phyloP scores from a whole-genome alignment of 2,113 vertebrate species.

The Pitta sordida region DNA sequence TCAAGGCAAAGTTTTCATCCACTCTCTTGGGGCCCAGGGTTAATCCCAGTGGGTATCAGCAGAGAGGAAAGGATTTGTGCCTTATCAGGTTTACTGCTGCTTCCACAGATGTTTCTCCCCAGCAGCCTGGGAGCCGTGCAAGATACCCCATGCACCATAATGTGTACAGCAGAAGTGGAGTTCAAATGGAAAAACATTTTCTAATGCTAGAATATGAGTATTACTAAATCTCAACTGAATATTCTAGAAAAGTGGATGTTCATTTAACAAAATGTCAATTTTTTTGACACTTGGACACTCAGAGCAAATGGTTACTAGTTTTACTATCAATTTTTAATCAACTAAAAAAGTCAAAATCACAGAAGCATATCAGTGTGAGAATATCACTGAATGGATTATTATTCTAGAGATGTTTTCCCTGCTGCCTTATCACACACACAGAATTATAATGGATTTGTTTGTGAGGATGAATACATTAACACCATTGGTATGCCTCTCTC shows the following conservation, averaged over 20 bases:
- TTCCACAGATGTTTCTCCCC: not conserved
- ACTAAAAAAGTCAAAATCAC: not conserved
- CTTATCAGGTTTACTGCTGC: not conserved
- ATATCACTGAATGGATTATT: not conserved
- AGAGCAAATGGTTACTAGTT: not conserved
- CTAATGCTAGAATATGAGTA: not conserved
- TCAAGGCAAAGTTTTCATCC: not conserved
- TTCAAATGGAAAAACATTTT: not conserved
- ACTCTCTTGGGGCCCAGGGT: not conserved
- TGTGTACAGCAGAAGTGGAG: not conserved
- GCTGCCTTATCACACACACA: not conserved
- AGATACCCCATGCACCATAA: accelerated
- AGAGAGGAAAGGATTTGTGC: not conserved
- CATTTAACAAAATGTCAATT: not conserved
- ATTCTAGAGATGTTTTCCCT: not conserved
- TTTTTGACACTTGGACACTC: not conserved
- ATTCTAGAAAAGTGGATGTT: not conserved
- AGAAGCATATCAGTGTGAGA: not conserved
- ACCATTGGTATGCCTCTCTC: not conserved
- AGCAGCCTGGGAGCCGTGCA: not conserved
- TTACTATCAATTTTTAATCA: not conserved
- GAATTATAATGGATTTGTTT: not conserved
- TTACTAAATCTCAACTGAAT: not conserved
- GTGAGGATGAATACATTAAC: slow-evolving; percentile 2
- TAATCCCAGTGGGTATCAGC: not conserved